These are phyloP conservation scores for Acipenser transmontanus DNA, from an alignment of 2,797 vertebrate genomes.

Conservation along the genomic window DNA sequence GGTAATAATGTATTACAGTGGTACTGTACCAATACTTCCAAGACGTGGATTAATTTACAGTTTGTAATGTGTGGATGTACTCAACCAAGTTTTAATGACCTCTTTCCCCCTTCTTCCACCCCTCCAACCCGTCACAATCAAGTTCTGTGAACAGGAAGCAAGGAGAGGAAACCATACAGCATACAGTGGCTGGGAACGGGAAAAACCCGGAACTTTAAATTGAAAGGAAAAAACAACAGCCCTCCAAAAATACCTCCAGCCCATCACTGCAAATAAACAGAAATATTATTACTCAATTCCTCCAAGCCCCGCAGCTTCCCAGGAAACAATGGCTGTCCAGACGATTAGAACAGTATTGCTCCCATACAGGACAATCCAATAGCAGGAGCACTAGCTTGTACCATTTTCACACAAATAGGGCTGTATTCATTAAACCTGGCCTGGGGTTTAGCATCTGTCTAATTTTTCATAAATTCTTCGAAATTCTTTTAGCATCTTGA, in stretches of 20 bases:
- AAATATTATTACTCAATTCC: constrained; percentile 34
- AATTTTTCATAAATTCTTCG: too few species aligned
- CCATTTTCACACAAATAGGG: too few species aligned
- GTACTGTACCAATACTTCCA: too few species aligned
- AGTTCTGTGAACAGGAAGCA: constrained; percentile 56
- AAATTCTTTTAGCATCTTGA: too few species aligned
- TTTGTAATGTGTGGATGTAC: background rate
- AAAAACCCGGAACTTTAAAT: constrained; percentile 60
- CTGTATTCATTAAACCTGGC: too few species aligned
- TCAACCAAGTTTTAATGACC: constrained; percentile 1
- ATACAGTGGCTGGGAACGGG: constrained; percentile 70
- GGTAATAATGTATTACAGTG: too few species aligned
- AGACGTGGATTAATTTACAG: background rate
- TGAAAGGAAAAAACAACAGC: constrained; percentile 55
- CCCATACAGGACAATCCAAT: constrained; percentile 44
- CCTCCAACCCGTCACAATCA: constrained; percentile 54
- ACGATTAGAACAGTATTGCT: constrained; percentile 54
- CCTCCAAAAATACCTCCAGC: constrained; percentile 66
- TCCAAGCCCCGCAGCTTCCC: constrained; percentile 32
- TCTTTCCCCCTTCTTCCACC: constrained; percentile 27
- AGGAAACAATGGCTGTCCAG: constrained; percentile 48
- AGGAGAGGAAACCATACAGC: constrained; percentile 46
- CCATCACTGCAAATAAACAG: constrained; percentile 51
- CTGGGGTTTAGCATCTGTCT: too few species aligned
- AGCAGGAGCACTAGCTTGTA: constrained; percentile 31